Evolutionary conservation across 2,888 invertebrate genomes (phyloP).

Genomic region (Drosophila yooni): DNA sequence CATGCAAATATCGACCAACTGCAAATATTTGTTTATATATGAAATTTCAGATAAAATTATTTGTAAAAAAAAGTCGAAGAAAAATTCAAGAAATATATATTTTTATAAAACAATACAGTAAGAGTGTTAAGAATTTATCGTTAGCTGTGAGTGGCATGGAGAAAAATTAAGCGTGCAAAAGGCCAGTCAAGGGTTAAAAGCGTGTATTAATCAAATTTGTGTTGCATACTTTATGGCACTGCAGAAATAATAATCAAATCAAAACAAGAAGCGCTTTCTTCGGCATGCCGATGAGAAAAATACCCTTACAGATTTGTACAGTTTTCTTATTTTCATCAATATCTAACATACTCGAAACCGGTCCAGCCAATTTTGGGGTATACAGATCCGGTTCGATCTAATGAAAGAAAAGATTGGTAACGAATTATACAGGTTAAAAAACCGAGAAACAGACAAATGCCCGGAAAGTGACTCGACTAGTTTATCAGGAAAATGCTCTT

Average conservation of each 20-base stretch:
- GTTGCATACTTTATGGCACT: constrained; percentile 66
- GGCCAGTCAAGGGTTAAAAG: constrained; percentile 54
- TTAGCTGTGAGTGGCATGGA: constrained; percentile 41
- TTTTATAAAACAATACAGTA: constrained; percentile 11
- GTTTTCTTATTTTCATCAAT: not conserved
- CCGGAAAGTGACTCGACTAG: constrained; percentile 1
- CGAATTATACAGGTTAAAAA: constrained; percentile 9
- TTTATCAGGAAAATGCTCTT: not conserved
- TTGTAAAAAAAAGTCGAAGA: constrained; percentile 19
- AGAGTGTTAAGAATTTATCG: constrained; percentile 28
- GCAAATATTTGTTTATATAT: constrained; percentile 84
- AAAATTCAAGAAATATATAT: constrained; percentile 24
- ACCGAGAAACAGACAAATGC: constrained; percentile 8
- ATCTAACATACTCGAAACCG: constrained; percentile 11
- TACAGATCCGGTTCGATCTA: constrained; percentile 8
- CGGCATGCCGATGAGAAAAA: constrained; percentile 21
- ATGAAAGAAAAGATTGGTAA: constrained; percentile 15
- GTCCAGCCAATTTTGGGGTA: constrained; percentile 13
- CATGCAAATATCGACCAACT: constrained; percentile 86
- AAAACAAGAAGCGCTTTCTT: constrained; percentile 12
- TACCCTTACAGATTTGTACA: constrained; percentile 4
- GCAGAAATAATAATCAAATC: constrained; percentile 26
- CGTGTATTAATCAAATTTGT: constrained; percentile 45
- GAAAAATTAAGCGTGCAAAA: constrained; percentile 22
- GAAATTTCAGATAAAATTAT: constrained; percentile 52